A percentile compares a stretch with the other conserved stretches of the same genome.
Evolutionary conservation across 2,888 invertebrate genomes (phyloP).

Genomic region (Cynaeus angustus): DNA sequence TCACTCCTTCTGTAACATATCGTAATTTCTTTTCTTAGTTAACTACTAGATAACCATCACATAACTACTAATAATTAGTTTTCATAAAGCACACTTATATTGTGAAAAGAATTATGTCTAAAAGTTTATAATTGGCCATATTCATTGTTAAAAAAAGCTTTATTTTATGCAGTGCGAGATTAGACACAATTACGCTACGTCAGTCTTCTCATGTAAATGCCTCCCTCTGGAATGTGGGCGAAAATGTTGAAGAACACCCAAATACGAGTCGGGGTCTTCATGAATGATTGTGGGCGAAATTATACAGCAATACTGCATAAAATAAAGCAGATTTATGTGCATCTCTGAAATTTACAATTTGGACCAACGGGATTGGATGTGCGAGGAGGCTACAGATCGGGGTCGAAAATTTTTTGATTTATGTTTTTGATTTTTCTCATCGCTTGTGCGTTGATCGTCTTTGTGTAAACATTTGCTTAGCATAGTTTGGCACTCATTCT

Average conservation of each 20-base stretch:
- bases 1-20: slow-evolving; percentile 61
- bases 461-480: too few species aligned
- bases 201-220: slow-evolving; percentile 44
- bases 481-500: too few species aligned
- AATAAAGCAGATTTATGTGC: slow-evolving; percentile 35
- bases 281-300: slow-evolving; percentile 11
- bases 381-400: too few species aligned
- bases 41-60: slow-evolving; percentile 53
- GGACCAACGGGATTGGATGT: too few species aligned
- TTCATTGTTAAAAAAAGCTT: slow-evolving; percentile 44
- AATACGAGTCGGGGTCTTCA: neutral
- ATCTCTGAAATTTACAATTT: slow-evolving; percentile 6
- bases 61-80: slow-evolving; percentile 47
- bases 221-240: slow-evolving; percentile 44
- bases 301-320: slow-evolving; percentile 37
- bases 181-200: slow-evolving; percentile 16
- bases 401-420: too few species aligned
- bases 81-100: slow-evolving; percentile 56
- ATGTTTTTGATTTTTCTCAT: too few species aligned
- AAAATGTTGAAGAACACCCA: slow-evolving; percentile 8
- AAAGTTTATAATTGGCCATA: slow-evolving; percentile 51
- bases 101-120: slow-evolving; percentile 50
- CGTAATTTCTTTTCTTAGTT: slow-evolving; percentile 52
- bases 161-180: slow-evolving; percentile 50
- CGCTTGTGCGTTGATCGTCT: too few species aligned